Evolutionary conservation across 2,113 vertebrate genomes (phyloP), one percentile per base, ranked within the genome.

Genomic region (Mandrillus leucophaeus): DNA sequence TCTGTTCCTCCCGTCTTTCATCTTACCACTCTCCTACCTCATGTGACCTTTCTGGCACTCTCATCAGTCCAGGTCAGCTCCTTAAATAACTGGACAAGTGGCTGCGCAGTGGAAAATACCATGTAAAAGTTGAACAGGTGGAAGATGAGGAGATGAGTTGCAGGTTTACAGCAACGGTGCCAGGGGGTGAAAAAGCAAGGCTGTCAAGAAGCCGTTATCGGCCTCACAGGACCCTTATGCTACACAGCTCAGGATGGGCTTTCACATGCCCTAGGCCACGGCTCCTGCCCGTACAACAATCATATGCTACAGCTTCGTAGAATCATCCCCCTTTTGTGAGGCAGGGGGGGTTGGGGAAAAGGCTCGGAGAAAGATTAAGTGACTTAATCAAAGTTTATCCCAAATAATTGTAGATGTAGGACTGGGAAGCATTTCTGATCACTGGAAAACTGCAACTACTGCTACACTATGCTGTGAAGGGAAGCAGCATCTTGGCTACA

Each of bases 31-130:
- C 66, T 94, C 78, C 94, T 14, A 64, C 93, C 86, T 95, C 38
- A 0, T 14, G 6, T 96, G 91, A 92, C 83, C 95, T 93, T 55
- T 20, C 90, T 22, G 78, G 73, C 70, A 25, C 17, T 25, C 76
- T 30, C 38, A 8, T 22, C 35, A 12, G 66, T 9, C 43, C 22
- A 2, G 30, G 66, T 85, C 61, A 79, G 35, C 79, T 86, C 91
- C 82, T 64, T 73, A 95, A 96, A 96, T 88, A 96, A 90, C n/a
- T 14, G 23, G 25, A 82, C 94, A 84, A 84, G 89, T 13, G 45
- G 80, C 88, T 30, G 48, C 48, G 52, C 1, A 8, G 35, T 40
- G 88, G 83, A 59, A 61, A 83, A 72, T 4, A 73, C n/a, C 50
- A 40, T 0, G 35, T 38, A 82, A n/a, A 35, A 50, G 48, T 1